Conservation (phyloP, 2,797 vertebrate species). For the Cryptoprocta ferox region DNA sequence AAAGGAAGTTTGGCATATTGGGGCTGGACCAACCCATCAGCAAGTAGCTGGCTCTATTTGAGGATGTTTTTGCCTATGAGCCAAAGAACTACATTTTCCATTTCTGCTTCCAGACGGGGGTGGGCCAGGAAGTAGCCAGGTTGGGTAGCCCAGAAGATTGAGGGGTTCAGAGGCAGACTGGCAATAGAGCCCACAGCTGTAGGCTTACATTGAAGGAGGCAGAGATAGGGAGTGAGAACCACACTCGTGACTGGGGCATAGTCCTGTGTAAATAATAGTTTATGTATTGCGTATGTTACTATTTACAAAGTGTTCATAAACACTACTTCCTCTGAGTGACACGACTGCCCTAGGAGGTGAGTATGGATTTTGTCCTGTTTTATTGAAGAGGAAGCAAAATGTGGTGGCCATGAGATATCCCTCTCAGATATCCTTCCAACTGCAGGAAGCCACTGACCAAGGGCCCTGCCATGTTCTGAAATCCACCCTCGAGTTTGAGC, state of each 20-base stretch:
- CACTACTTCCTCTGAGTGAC: background rate
- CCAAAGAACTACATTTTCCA: background rate
- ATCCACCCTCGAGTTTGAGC: background rate
- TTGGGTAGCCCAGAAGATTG: background rate
- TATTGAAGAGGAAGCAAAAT: background rate
- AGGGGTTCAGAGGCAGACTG: background rate
- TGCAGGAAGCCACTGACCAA: background rate
- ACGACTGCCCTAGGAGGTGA: background rate
- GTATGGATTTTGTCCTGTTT: background rate
- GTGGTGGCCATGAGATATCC: background rate
- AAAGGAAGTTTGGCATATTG: background rate
- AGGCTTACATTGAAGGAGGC: background rate
- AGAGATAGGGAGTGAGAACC: background rate
- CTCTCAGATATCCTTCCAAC: background rate
- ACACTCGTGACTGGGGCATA: background rate
- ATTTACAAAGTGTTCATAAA: background rate
- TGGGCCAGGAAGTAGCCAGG: background rate
- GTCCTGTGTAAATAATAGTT: background rate
- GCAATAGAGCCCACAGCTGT: background rate
- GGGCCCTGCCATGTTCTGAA: background rate
- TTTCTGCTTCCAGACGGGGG: background rate
- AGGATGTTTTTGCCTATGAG: background rate
- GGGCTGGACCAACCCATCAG: background rate
- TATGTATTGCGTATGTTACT: background rate
- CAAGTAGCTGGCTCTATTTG: background rate